A percentile compares a stretch with the other conserved stretches of the same genome.
phyloP scores from a whole-genome alignment of 2,888 invertebrate species.

The Drosophila antonietae region DNA sequence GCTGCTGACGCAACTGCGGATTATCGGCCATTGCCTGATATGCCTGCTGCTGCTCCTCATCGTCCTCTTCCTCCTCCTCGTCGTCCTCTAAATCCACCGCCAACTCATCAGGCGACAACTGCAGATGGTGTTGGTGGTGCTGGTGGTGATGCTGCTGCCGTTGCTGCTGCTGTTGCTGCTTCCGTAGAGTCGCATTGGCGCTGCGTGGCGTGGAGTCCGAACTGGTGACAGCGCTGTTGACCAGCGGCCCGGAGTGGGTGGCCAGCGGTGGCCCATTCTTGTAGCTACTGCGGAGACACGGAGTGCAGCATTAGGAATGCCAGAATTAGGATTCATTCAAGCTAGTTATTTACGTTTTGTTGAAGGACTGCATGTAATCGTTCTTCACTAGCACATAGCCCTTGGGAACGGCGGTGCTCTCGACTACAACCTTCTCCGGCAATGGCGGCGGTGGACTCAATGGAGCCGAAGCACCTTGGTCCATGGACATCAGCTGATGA shows the following conservation, averaged over 20 bases:
- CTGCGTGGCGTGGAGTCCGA: constrained; percentile 64
- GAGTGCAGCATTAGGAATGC: background rate
- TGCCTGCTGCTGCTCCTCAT: background rate
- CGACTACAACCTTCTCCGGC: constrained; percentile 41
- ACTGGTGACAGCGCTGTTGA: constrained; percentile 61
- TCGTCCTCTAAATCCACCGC: background rate
- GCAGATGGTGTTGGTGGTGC: background rate
- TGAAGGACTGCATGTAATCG: constrained; percentile 73
- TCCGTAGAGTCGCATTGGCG: constrained; percentile 57
- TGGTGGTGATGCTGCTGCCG: constrained; percentile 2
- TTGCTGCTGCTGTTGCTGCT: constrained; percentile 33
- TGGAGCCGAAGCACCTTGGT: constrained; percentile 33
- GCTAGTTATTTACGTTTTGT: constrained; percentile 71
- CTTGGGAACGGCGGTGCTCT: constrained; percentile 54
- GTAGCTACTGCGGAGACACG: constrained; percentile 16
- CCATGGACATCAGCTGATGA: constrained; percentile 86
- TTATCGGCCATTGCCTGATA: constrained; percentile 16
- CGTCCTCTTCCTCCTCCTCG: background rate
- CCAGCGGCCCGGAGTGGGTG: constrained; percentile 61
- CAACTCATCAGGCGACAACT: background rate
- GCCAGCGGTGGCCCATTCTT: constrained; percentile 27
- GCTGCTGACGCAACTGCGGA: constrained; percentile 53
- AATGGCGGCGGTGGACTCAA: background rate
- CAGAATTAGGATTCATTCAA: no score
- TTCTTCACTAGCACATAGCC: constrained; percentile 77